A percentile compares a stretch with the other conserved stretches of the same genome.
Conservation (phyloP, 2,888 invertebrate species). For the Xestobium rufovillosum region DNA sequence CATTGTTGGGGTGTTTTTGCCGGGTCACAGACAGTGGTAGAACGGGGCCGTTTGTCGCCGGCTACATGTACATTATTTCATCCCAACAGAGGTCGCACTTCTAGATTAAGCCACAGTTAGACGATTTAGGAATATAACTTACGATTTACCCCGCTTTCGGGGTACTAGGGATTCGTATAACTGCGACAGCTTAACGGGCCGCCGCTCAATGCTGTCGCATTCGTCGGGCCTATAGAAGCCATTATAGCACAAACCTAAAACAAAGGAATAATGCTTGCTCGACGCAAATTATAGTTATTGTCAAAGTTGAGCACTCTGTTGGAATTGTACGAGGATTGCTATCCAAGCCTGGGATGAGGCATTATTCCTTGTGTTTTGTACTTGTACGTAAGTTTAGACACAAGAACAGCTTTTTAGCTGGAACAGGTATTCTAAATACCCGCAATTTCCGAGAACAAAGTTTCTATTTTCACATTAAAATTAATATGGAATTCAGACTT, state of each 20-base stretch:
- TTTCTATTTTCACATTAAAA: too few relatives aligned
- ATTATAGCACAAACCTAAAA: slow-evolving; percentile 26
- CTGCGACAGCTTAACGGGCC: slow-evolving; percentile 26
- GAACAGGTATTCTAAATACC: too few relatives aligned
- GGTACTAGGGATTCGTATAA: slow-evolving; percentile 28
- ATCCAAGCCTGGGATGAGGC: not conserved
- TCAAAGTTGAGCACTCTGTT: slow-evolving; percentile 25
- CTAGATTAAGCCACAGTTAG: slow-evolving; percentile 23
- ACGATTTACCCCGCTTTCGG: slow-evolving; percentile 21
- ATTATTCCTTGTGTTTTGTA: too few relatives aligned
- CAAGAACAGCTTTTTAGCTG: too few relatives aligned
- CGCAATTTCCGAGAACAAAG: too few relatives aligned
- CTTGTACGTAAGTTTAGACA: too few relatives aligned
- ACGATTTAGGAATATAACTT: slow-evolving; percentile 26
- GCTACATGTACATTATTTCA: too few relatives aligned
- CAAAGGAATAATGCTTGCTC: slow-evolving; percentile 26
- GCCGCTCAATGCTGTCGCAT: slow-evolving; percentile 28
- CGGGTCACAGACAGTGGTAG: too few relatives aligned
- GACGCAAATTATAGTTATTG: slow-evolving; percentile 28
- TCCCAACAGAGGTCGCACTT: slow-evolving; percentile 6
- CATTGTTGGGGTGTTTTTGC: too few relatives aligned
- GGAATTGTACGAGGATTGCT: slow-evolving; percentile 17
- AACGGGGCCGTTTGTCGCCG: too few relatives aligned
- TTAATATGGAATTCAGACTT: too few relatives aligned
- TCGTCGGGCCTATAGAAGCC: slow-evolving; percentile 23